phyloP scores from a whole-genome alignment of 2,113 vertebrate genomes.

The Nanorana parkeri region DNA sequence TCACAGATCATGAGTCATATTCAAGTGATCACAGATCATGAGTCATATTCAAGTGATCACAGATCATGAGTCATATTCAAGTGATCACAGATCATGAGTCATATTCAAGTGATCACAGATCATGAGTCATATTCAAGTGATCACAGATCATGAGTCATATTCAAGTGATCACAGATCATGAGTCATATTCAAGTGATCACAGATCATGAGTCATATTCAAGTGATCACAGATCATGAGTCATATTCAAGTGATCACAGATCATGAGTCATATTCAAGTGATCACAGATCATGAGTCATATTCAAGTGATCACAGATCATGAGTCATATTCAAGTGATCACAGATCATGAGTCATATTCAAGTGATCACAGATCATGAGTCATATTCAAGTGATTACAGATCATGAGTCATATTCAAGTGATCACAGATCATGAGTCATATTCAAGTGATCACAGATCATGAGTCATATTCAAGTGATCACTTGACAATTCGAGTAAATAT shows the following conservation, averaged over 20 bases:
- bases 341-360: background rate
- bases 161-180: background rate
- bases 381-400: background rate
- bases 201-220: background rate
- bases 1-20: background rate
- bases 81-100: background rate
- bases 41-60: background rate
- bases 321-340: background rate
- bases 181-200: background rate
- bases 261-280: conserved; percentile 7
- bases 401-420: conserved; percentile 7
- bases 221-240: background rate
- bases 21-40: background rate
- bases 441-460: background rate
- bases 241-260: background rate
- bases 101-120: background rate
- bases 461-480: conserved; percentile 4
- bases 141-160: background rate
- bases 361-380: background rate
- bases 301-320: background rate
- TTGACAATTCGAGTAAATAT: background rate
- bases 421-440: background rate
- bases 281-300: background rate
- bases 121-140: conserved; percentile 7
- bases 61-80: background rate